Base-by-base conservation (phyloP, 2,797 vertebrate genomes). In the Takifugu ocellatus region DNA sequence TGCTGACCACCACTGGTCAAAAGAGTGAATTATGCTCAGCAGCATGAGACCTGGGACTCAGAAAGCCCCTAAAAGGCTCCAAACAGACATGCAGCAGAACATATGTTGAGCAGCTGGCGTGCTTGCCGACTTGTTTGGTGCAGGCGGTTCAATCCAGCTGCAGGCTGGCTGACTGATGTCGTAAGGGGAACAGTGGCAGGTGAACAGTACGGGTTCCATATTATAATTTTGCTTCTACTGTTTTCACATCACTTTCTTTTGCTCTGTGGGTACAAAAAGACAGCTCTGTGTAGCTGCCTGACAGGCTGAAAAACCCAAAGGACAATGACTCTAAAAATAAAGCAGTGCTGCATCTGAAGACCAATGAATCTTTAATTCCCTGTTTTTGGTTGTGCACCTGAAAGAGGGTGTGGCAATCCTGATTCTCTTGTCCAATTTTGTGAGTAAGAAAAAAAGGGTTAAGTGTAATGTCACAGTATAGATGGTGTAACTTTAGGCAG, bases 1-100 rank as follows among this genome's bases (percentile, higher is more conserved):
- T 56, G 49, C 70, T 86, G 77, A 78, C 66, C 66, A 79, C 70
- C 66, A 61, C 67, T 78, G 75, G 68, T 53, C 56, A 72, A 50
- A 68, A 45, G 27, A 36, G 46, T 58, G 63, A 68, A 66, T 39
- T 53, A 47, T 73, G 16, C 27, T 49, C 10, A 21, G 8, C 24
- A 14, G 50, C 25, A 26, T 31, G 63, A 69, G 44, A 59, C 27
- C 33, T 11, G 21, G 4, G 1, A 54, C 3, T 66, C 61, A 31
- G 5, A 24, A 2, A 27, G 65, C 48, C 42, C 59, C 63, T 53
- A 46, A 66, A 33, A 71, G 71, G 56, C 67, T 56, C 71, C 71
- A 70, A 79, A 71, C 78, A 75, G 75, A 70, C 78, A 66, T 77
- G 71, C 42, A 79, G 26, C 55, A 61, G 59, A 70, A 56, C 61